Base-by-base conservation (phyloP, 92 coral and sea anemone genomes). In the Parazoanthus darwini region DNA sequence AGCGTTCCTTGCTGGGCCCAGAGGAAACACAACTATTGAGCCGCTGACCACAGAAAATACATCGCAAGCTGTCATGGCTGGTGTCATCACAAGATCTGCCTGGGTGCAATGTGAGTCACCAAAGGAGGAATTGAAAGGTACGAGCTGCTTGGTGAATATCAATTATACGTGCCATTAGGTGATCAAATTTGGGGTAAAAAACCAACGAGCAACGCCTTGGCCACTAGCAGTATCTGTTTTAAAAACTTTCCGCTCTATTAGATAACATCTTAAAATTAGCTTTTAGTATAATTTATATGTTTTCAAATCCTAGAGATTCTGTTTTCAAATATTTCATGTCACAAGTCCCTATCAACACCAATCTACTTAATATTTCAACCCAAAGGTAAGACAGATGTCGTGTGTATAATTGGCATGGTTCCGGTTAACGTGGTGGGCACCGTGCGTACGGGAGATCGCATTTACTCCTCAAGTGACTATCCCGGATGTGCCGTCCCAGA, bases 361-460 rank as follows among this genome's bases (percentile, higher is more conserved):
- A 14, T 25, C 16, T 73, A 23, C 16, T 59, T 20, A 54, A 54
- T 54, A 15, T 54, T 56, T 63, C 8, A 20, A 25, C 26, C 43
- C 38, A 43, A 73, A 94, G 94, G 92, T 54, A 81, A 88, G 43
- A 95, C 99, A 8, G 99, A 97, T 73, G 93, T 93, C 9, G 97
- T 97, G n/a, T 97, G 99, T 80, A 95, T 97, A 25, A 95, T 97
- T n/a, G 99, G 99, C 29, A 97, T 97, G 93, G 95, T 97, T 26
- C 90, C 92, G 78, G 98, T 97, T 44, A 93, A 94, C 80, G 93
- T 97, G 35, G 91, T 86, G 77, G 99, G 98, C 5, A 94, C 96
- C 26, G 97, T 95, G 0, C 85, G 82, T 11, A 90, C 98, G 18
- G 99, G 99, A 16, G 99, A 97, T 73, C 95, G 99, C 37, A 90